Percentiles rank a stretch among this genome's conserved stretches.
These are phyloP conservation scores for Gymnothorax javanicus DNA, from an alignment of 2,797 vertebrate species.

Conservation along the genomic window DNA sequence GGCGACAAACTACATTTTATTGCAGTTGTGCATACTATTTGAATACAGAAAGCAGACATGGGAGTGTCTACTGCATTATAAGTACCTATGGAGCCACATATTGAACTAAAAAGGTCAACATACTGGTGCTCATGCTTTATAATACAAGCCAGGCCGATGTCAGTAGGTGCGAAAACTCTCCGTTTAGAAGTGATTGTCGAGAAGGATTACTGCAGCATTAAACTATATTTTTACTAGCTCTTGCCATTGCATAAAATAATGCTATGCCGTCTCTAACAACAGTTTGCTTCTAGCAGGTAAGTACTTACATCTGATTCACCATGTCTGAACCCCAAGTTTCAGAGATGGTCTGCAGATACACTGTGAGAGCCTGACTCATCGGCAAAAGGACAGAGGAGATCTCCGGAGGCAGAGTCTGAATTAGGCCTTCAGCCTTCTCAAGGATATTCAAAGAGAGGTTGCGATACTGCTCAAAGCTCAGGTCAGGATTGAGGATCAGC, in stretches of 20 bases:
- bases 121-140: not conserved
- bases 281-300: not conserved
- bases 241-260: not conserved
- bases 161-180: not conserved
- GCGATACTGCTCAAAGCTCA: conserved; percentile 50
- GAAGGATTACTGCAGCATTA: not conserved
- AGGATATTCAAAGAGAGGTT: conserved; percentile 57
- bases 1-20: not conserved
- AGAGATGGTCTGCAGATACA: conserved; percentile 60
- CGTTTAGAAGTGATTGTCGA: not conserved
- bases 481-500: conserved; percentile 53
- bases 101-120: not conserved
- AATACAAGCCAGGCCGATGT: not conserved
- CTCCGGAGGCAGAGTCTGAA: conserved; percentile 42
- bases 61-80: not conserved
- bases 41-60: not conserved
- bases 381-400: conserved; percentile 49
- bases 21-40: not conserved
- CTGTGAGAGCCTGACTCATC: conserved; percentile 46
- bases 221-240: not conserved
- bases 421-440: conserved; percentile 43
- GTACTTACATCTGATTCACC: conserved; percentile 71
- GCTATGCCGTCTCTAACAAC: not conserved
- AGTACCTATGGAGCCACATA: not conserved
- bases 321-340: conserved; percentile 46